Base-by-base conservation (phyloP, 2,888 invertebrate genomes). In the Stratiomys singularior region DNA sequence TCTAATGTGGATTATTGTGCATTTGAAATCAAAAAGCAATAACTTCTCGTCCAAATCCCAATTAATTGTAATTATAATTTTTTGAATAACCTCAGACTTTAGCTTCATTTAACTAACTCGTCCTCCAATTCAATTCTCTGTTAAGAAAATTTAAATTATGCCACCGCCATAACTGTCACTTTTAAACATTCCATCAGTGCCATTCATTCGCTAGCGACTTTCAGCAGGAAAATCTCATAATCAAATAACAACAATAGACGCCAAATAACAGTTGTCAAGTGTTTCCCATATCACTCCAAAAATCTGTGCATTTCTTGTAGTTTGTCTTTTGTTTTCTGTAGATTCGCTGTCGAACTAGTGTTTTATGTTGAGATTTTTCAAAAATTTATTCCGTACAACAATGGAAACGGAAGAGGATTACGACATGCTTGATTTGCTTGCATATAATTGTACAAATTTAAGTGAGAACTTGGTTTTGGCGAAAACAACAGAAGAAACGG, bases 401-500 rank as follows among this genome's bases (percentile, higher is more conserved):
- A 80, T 80, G 80, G 79, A 79, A 64, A 63, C 71, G 7, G 79
- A 79, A 3, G 83, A 83, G 3, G 84, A 86, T n/a, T 78, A 84
- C 67, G 83, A 85, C 60, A 81, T 84, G 37, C 82, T 86, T 7
- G 87, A 87, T 80, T 82, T 85, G 44, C 79, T 87, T 11, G 84
- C 86, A 0, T 86, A 82, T 30, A 84, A 85, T 52, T 90, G 91
- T 76, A 90, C 90, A 84, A 89, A 91, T 81, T 85, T 92, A 80
- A 88, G 89, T 27, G 88, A 88, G 52, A 87, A 87, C 67, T 82
- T 90, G 79, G 83, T 83, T 63, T 79, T 83, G 52, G 82, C 82
- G 2, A 85, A 83, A 56, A 85, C 84, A 80, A 87, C 86, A 28
- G 81, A 86, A 28, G 89, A 90, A 77, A 88, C 88, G 71, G 89